Conservation (phyloP, 2,888 invertebrate genomes). For the Lepetodrilus schrolli region DNA sequence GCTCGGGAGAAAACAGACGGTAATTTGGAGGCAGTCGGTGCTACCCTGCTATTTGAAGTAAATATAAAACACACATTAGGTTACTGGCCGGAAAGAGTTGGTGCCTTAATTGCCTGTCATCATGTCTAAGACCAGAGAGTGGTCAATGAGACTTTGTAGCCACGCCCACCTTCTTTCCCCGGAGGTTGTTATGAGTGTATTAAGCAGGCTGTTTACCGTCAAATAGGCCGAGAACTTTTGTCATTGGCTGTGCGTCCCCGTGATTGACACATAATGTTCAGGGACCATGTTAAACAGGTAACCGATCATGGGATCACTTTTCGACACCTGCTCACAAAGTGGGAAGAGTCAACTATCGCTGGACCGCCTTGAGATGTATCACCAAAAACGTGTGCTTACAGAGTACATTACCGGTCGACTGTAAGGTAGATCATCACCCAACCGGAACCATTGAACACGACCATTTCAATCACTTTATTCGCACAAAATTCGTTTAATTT, state of each 20-base stretch:
- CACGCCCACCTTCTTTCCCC: neutral
- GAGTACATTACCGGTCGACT: neutral
- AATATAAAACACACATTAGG: conserved; percentile 11
- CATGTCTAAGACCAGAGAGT: neutral
- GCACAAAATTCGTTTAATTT: conserved; percentile 2
- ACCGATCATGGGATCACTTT: conserved; percentile 18
- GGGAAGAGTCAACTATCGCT: conserved; percentile 19
- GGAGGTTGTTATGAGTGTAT: neutral
- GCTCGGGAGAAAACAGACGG: neutral
- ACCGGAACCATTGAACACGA: neutral
- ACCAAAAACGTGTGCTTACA: neutral
- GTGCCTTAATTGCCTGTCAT: conserved; percentile 11
- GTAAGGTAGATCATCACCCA: neutral
- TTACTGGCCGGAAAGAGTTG: neutral
- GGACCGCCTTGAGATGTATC: conserved; percentile 7
- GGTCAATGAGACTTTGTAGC: neutral
- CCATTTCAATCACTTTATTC: conserved; percentile 12
- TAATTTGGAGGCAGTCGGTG: neutral
- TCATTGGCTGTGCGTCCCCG: neutral
- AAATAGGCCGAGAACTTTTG: neutral
- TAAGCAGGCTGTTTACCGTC: neutral
- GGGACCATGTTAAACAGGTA: conserved; percentile 3
- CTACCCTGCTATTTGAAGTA: neutral
- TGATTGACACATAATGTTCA: neutral
- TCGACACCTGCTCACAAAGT: conserved; percentile 25